Evolutionary conservation across 2,113 vertebrate genomes (phyloP).

Genomic region (Phrynosoma blainvillii): DNA sequence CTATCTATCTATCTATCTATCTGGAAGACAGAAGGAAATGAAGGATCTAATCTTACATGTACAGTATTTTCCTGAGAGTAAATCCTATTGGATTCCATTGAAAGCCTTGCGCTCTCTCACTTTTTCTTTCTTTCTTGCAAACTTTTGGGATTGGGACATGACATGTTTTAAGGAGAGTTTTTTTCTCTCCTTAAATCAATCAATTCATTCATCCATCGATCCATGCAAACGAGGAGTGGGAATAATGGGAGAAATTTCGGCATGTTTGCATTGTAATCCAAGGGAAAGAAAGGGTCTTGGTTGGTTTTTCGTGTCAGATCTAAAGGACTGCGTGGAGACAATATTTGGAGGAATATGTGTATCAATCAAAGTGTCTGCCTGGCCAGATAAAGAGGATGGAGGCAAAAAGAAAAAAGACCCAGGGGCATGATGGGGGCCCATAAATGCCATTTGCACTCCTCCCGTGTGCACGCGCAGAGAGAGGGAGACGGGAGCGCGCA

Average conservation of each 20-base stretch:
- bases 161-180: background rate
- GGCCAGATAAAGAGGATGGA: background rate
- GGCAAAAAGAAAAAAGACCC: background rate
- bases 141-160: background rate
- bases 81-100: background rate
- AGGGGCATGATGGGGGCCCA: background rate
- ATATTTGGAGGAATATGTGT: background rate
- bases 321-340: too few species aligned
- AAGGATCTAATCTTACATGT: background rate
- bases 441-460: background rate
- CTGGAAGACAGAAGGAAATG: background rate
- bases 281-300: background rate
- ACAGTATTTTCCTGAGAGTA: background rate
- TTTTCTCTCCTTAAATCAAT: background rate
- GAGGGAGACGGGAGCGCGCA: background rate
- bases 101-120: background rate
- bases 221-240: background rate
- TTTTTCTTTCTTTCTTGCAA: background rate
- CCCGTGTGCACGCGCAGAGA: background rate
- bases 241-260: background rate
- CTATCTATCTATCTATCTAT: too few species aligned
- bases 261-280: background rate
- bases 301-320: background rate
- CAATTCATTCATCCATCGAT: background rate
- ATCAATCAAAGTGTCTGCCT: background rate